phyloP scores from a whole-genome alignment of 2,888 invertebrate species.

The Mylabris sibirica region DNA sequence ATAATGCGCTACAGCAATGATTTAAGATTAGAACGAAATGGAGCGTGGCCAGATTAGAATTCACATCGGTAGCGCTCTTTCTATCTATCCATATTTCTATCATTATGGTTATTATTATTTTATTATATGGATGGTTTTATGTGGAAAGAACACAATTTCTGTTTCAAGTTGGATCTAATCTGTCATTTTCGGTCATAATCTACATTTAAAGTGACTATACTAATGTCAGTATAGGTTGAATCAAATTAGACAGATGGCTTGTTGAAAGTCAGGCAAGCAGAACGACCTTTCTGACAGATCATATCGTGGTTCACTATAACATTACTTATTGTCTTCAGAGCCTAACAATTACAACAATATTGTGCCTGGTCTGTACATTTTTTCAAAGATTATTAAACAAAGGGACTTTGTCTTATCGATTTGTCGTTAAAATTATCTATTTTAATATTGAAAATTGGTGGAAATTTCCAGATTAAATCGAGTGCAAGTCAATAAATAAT shows the following conservation, averaged over 20 bases:
- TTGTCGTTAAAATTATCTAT: not conserved
- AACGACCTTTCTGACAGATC: constrained; percentile 40
- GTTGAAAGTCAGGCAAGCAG: constrained; percentile 33
- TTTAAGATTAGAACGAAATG: constrained; percentile 57
- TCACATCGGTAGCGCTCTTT: constrained; percentile 41
- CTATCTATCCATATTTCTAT: not conserved
- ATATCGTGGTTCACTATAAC: constrained; percentile 32
- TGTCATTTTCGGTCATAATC: constrained; percentile 37
- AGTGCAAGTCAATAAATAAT: too few species aligned
- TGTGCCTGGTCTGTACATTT: constrained; percentile 21
- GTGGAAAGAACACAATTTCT: not conserved
- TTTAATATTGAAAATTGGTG: too few species aligned
- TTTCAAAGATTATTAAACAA: not conserved
- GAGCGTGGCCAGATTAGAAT: constrained; percentile 57
- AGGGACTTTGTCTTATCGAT: not conserved
- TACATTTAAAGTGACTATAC: constrained; percentile 31
- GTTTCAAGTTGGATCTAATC: constrained; percentile 21
- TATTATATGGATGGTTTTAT: not conserved
- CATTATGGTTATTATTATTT: not conserved
- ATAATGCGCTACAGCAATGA: constrained; percentile 49
- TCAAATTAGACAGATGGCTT: constrained; percentile 38
- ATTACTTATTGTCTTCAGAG: constrained; percentile 36
- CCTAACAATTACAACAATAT: constrained; percentile 35
- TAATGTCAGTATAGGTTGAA: constrained; percentile 23
- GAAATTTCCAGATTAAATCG: not conserved